These are phyloP conservation scores for Ferdinandea cuprea DNA, from an alignment of 2,888 invertebrate genomes.

Conservation along the genomic window DNA sequence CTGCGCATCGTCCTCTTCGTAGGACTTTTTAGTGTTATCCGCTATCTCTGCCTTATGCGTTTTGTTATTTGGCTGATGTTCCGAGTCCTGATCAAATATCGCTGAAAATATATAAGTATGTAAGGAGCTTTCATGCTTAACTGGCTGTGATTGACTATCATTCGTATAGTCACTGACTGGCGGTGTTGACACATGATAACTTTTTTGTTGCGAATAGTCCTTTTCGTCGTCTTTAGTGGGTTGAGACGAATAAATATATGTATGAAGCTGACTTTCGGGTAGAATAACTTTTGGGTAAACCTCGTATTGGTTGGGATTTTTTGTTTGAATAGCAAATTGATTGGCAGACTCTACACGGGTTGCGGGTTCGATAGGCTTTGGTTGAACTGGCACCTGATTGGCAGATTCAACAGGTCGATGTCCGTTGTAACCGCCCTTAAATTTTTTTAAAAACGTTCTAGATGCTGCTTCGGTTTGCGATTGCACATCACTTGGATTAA, in stretches of 20 bases:
- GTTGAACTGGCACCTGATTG: no score
- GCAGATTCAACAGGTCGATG: neutral
- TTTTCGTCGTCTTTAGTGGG: neutral
- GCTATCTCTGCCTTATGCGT: neutral
- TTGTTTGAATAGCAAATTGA: no score
- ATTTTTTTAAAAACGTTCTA: slow-evolving; percentile 80
- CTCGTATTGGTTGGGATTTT: no score
- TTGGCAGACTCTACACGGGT: no score
- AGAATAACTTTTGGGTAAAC: slow-evolving; percentile 48
- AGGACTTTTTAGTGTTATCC: neutral
- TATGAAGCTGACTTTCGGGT: slow-evolving; percentile 30
- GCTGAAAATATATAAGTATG: slow-evolving; percentile 9
- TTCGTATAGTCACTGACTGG: neutral
- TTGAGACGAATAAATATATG: slow-evolving; percentile 30
- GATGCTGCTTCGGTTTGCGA: slow-evolving; percentile 80
- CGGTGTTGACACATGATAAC: neutral
- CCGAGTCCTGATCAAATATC: no score
- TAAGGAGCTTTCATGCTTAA: neutral
- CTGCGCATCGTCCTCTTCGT: neutral
- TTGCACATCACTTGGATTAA: slow-evolving; percentile 65
- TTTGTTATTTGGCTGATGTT: neutral
- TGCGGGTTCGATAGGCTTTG: no score
- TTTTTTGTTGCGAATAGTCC: neutral
- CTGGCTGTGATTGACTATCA: neutral
- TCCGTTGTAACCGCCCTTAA: slow-evolving; percentile 77